phyloP scores from a whole-genome alignment of 2,797 vertebrate species.

The Staurois parvus region DNA sequence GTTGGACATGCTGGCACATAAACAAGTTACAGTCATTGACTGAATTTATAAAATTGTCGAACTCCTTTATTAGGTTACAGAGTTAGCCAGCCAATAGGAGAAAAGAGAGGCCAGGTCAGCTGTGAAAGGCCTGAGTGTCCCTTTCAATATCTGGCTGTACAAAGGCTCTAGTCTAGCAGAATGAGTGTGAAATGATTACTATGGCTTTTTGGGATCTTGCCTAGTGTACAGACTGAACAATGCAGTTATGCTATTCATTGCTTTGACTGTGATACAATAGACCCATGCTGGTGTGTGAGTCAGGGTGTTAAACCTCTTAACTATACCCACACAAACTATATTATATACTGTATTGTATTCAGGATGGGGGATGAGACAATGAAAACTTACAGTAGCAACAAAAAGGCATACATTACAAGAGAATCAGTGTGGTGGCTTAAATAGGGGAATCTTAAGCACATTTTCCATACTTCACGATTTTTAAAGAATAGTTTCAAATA shows the following conservation, averaged over 20 bases:
- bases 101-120: constrained; percentile 38
- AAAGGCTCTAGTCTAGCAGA: constrained; percentile 46
- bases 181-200: constrained; percentile 50
- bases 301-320: constrained; percentile 9
- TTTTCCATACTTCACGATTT: no score
- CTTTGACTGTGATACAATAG: constrained; percentile 31
- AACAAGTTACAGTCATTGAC: constrained; percentile 25
- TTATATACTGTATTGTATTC: not conserved
- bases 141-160: constrained; percentile 19
- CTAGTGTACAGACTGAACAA: constrained; percentile 42
- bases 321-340: not conserved
- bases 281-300: not conserved
- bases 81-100: constrained; percentile 22
- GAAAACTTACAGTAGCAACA: not conserved
- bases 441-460: no score
- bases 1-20: constrained; percentile 30
- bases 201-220: constrained; percentile 43
- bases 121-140: constrained; percentile 30
- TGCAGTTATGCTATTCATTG: constrained; percentile 17
- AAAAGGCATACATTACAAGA: not conserved
- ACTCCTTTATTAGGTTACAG: constrained; percentile 33
- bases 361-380: not conserved
- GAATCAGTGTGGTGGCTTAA: not conserved
- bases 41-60: constrained; percentile 23
- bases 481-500: no score